phyloP scores from a whole-genome alignment of 2,113 vertebrate genomes.

The Pseudorectes ferrugineus region DNA sequence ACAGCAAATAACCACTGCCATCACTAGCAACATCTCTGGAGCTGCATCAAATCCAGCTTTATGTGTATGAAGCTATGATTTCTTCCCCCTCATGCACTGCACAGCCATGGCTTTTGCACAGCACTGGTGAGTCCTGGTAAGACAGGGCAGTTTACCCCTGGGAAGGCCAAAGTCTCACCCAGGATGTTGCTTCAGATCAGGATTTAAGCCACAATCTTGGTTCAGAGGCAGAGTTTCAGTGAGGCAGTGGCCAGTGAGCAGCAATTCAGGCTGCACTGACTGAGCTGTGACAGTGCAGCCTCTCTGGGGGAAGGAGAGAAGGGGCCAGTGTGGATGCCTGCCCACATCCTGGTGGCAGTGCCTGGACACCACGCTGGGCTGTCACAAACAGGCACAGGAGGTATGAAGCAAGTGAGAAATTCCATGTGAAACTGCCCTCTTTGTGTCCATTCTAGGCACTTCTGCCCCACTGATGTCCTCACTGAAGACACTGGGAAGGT shows the following conservation, averaged over 20 bases:
- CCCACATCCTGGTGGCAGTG: rapidly evolving
- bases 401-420: not conserved
- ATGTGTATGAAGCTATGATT: not conserved
- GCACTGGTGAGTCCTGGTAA: rapidly evolving
- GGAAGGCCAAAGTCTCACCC: not conserved
- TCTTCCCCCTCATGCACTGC: rapidly evolving
- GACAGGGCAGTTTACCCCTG: not conserved
- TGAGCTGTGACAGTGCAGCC: not conserved
- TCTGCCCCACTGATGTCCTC: not conserved
- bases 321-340: rapidly evolving
- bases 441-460: not conserved
- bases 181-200: not conserved
- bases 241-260: not conserved
- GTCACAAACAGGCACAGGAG: not conserved
- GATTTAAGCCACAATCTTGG: not conserved
- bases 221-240: not conserved
- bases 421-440: not conserved
- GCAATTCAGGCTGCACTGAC: rapidly evolving
- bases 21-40: not conserved
- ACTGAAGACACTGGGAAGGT: not conserved
- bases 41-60: not conserved
- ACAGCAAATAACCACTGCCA: not conserved
- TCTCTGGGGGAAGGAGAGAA: not conserved
- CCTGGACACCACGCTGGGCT: not conserved
- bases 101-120: not conserved